Evolutionary conservation across 2,888 invertebrate genomes (phyloP), one percentile per base, ranked within the genome.

Genomic region (Lutraria lutraria): DNA sequence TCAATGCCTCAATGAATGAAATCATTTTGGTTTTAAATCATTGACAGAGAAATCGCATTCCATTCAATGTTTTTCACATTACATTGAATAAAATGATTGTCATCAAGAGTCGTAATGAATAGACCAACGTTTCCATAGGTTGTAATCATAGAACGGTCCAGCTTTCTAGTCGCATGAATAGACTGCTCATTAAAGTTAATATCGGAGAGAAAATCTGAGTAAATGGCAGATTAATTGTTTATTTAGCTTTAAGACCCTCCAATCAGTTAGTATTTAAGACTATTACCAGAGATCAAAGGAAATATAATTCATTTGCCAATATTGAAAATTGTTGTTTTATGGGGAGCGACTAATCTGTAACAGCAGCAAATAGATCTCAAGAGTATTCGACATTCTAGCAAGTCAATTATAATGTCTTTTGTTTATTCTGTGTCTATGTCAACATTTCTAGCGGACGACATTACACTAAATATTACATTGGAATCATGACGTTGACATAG

Each of bases 251-350:
- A 84, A 72, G 53, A n/a, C 34, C n/a, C n/a, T 25, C 72, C 84
- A 85, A 85, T 85, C 85, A 85, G 80, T n/a, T 21, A 6, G 80
- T 60, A 85, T 85, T 80, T 80, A n/a, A 80, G 85, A 53, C 76
- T 85, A 79, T 85, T 85, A 85, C n/a, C 12, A 80, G 56, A 85
- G 85, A 85, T 85, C 85, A 87, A 87, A 82, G 82, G 52, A 34
- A 82, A 87, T 72, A 87, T 87, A 87, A 87, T 82, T 34, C 68
- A 16, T 87, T 31, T 87, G 86, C 82, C 86, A 76, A 87, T 87
- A 87, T 31, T 25, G 68, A 29, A 76, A 82, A 87, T 87, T 87
- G 82, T 53, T 76, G 54, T 87, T 87, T 82, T 87, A 82, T 82
- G 76, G 31, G 76, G 76, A 15, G 19, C 34, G 76, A 31, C 76